Evolutionary conservation across 1,140 invertebrate species (phyloP), one percentile per base, ranked within the genome.

Genomic region (Caenorhabditis briggsae): DNA sequence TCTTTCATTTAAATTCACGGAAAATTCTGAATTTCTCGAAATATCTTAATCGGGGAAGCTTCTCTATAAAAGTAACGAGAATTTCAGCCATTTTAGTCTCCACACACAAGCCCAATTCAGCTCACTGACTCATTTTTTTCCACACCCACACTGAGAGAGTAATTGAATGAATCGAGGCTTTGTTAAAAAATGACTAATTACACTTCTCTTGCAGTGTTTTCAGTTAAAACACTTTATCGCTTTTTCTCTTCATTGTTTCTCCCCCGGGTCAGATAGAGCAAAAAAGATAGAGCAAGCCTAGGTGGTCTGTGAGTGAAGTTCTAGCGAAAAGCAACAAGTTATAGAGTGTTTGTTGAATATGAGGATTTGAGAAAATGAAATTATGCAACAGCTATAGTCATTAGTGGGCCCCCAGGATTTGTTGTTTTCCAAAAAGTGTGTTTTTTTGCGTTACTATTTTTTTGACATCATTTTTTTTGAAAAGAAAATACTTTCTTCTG

Each of bases 121-220:
- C 25, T 20, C 8, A 9, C 59, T 61, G 59, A 61, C 59, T 61
- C 59, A n/a, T 18, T 25, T 20, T 25, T 33, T 33, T 33, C 33
- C 33, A 33, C 33, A 2, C 33, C 33, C 23, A 5, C 8, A 58
- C 56, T n/a, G n/a, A 14, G 23, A 61, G 14, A 25, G 59, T 61
- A 61, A 61, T 61, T 61, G 59, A 61, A 61, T 61, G 59, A 61
- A 25, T 14, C 11, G 11, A 61, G 25, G 59, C 59, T 61, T 61
- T 25, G 59, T 61, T 11, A 61, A 61, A 61, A 61, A 20, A 61
- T 61, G 59, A 33, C 11, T 61, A 61, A 61, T 61, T 61, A 61
- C 59, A 61, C 59, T 61, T 61, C 18, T 61, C 20, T 11, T 25
- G 23, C 56, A 25, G 50, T 53, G 9, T 53, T 53, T 53, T 53